Percentiles rank a stretch among this genome's conserved stretches.
phyloP scores from a whole-genome alignment of 1,140 invertebrate genomes.

The Lepidostoma basale region DNA sequence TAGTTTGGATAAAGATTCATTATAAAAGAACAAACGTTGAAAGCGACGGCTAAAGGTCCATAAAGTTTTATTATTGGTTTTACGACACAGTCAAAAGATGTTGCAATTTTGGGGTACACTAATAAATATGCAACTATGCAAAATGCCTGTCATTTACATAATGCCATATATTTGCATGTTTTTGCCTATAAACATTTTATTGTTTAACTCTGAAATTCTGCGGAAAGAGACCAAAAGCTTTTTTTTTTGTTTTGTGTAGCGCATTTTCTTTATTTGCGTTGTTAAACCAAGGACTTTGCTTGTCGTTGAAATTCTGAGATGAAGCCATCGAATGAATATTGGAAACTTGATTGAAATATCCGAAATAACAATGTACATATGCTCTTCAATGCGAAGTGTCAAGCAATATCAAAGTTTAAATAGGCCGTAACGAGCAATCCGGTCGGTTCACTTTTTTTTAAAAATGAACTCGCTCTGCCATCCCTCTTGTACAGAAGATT shows the following conservation, averaged over 20 bases:
- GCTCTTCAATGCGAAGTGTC: background rate
- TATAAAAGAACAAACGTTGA: constrained; percentile 8
- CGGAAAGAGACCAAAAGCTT: background rate
- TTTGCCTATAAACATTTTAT: constrained; percentile 19
- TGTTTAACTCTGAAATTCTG: constrained; percentile 4
- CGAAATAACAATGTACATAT: background rate
- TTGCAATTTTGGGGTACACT: constrained; percentile 8
- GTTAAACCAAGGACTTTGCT: background rate
- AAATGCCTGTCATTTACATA: constrained; percentile 26
- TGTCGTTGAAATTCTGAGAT: no score
- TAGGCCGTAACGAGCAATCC: constrained; percentile 11
- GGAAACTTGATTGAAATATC: background rate
- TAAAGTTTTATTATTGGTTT: constrained; percentile 26
- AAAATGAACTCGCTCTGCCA: background rate
- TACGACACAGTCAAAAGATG: constrained; percentile 28
- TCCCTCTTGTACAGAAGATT: constrained; percentile 11
- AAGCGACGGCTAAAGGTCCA: background rate
- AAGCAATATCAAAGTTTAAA: background rate
- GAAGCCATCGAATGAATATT: no score
- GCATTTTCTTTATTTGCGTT: constrained; percentile 7
- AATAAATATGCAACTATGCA: constrained; percentile 34
- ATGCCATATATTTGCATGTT: constrained; percentile 15
- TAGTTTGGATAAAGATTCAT: constrained; percentile 11
- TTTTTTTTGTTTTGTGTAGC: background rate
- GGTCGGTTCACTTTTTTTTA: constrained; percentile 13